Evolutionary conservation across 2,888 invertebrate genomes (phyloP), one percentile per base, ranked within the genome.

Genomic region (Nymphalis urticae): DNA sequence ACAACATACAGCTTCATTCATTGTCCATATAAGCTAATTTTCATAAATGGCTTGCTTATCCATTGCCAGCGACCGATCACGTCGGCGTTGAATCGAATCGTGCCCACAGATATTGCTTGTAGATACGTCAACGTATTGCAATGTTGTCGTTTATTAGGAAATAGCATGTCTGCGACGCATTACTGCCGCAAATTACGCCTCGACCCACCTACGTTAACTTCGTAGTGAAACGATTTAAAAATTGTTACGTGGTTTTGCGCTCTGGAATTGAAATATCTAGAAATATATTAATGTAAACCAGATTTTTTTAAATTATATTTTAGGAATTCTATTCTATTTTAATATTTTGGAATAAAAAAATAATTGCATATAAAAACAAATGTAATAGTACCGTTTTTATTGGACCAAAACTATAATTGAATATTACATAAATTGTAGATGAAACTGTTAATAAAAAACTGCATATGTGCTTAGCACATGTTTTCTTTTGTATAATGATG

Each of bases 111-210:
- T 64, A 62, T 36, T 68, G 64, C 68, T 65, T 64, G 64, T 50
- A 51, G 62, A 62, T 61, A 62, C 62, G 54, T 56, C 21, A 53
- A 32, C 32, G 32, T 16, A 36, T 50, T 67, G 63, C 69, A 68
- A 68, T 66, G 60, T 61, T 64, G 60, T 50, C 42, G 68, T 68
- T 68, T 70, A 72, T 66, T 54, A 68, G 70, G 68, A 73, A 72
- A 70, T 73, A 72, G 73, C 70, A 72, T 68, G 68, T 70, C 65
- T 68, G 63, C 67, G 56, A 65, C 60, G 53, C 63, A 64, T 71
- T 66, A 67, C 63, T 59, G 62, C 62, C 50, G 48, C 60, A 62
- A 66, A 66, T 53, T 66, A 66, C 27, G 9, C 24, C 47, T 42
- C 51, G 51, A 60, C 32, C 51, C 16, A 62, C 32, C 48, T 48